Conservation (phyloP, 2,797 vertebrate genomes). For the Selene dorsalis region DNA sequence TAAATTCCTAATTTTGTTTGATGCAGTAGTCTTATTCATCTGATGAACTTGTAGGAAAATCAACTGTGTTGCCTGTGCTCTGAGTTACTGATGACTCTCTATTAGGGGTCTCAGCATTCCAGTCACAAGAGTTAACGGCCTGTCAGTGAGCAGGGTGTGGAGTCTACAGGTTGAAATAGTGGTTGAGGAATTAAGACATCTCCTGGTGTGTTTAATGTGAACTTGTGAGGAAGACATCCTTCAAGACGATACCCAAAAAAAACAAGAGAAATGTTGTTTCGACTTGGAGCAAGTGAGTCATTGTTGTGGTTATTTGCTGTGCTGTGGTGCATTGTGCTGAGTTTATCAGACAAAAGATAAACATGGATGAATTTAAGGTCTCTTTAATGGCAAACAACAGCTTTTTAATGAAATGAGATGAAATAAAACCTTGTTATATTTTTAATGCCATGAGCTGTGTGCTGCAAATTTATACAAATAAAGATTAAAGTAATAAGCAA, state of each 20-base stretch:
- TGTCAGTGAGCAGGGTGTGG: not conserved
- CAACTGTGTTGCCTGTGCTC: not conserved
- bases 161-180: not conserved
- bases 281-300: not conserved
- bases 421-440: too few species aligned
- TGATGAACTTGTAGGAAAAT: conserved; percentile 7
- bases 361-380: not conserved
- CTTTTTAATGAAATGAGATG: too few species aligned
- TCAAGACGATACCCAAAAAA: not conserved
- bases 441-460: not conserved
- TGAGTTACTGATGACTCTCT: not conserved
- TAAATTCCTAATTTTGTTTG: conserved; percentile 20
- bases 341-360: not conserved
- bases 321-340: not conserved
- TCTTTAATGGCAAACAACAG: not conserved
- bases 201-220: not conserved
- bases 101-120: not conserved
- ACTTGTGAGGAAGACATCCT: not conserved
- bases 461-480: not conserved
- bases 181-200: not conserved
- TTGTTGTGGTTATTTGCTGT: not conserved
- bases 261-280: not conserved
- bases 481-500: not conserved
- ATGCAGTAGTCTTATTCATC: not conserved
- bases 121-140: not conserved